Conservation (phyloP, 1,140 invertebrate species). For the Cepaea nemoralis region DNA sequence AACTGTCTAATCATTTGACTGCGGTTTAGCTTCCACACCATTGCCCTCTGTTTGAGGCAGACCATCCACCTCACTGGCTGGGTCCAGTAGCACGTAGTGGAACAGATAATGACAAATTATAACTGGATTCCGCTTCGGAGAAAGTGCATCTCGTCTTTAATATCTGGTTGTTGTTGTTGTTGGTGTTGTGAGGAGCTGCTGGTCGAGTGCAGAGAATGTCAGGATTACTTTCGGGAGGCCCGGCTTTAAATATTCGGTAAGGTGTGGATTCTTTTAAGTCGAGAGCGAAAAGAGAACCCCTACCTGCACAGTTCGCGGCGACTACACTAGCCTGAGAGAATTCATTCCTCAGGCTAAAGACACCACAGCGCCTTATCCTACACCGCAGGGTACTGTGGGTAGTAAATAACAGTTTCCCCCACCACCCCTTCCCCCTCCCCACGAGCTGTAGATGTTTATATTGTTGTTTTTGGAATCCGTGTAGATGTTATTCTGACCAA, state of each 20-base stretch:
- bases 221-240: not conserved
- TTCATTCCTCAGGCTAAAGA: too few species aligned
- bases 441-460: too few species aligned
- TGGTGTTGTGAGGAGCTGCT: not conserved
- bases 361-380: too few species aligned
- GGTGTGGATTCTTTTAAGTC: not conserved
- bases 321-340: not conserved
- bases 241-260: too few species aligned
- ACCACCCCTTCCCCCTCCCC: too few species aligned
- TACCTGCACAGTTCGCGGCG: too few species aligned
- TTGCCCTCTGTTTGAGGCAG: constrained; percentile 1
- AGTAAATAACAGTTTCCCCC: too few species aligned
- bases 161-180: not conserved
- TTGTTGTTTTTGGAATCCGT: too few species aligned
- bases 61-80: constrained; percentile 5
- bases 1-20: constrained; percentile 10
- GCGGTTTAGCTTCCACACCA: not conserved
- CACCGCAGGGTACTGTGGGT: too few species aligned
- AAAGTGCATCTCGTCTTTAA: not conserved
- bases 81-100: not conserved
- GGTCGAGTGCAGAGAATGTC: not conserved
- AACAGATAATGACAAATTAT: constrained; percentile 20
- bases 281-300: too few species aligned
- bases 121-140: not conserved
- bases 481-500: too few species aligned